Evolutionary conservation across 2,113 vertebrate species (phyloP), one percentile per base, ranked within the genome.

Genomic region (Vidua macroura): DNA sequence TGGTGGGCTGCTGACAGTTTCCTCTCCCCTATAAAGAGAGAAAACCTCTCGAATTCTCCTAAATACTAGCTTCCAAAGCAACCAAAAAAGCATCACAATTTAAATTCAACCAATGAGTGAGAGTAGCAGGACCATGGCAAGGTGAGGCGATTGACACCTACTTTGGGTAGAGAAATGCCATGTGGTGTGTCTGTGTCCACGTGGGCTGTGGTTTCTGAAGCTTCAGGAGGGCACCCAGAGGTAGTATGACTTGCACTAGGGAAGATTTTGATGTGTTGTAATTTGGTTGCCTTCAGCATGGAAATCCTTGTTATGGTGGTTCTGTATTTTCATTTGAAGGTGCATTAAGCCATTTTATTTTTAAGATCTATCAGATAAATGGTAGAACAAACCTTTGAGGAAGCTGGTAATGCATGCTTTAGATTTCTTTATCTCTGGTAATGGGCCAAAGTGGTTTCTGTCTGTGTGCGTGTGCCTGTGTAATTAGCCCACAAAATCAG

Each of bases 361-460:
- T 91, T 75, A 88, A 78, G 91, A 81, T 92, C 79, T 63, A 51
- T 62, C 76, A 81, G 92, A 86, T 93, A 96, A 94, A 86, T 75
- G 19, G 56, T 63, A 86, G 13, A 72, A 49, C 18, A 83, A 92
- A 33, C 58, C 73, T 90, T 83, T 86, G 56, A 93, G 77, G 1
- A 1, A 35, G 62, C 66, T 89, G 39, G 69, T 79, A 92, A 89
- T 53, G 23, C 49, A 68, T 76, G 58, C 49, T 95, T 83, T 80
- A 46, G 83, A 78, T 95, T 96, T 58, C 55, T 95, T 91, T 95
- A 76, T 95, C 93, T 94, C 88, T 97, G 91, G 90, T 70, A 90
- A 80, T 69, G 70, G 78, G 75, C 94, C 93, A 95, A 92, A 85
- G 81, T 80, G 95, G 84, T 93, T 96, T 94, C 87, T 76, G 27